phyloP scores from a whole-genome alignment of 2,113 vertebrate species.

The Siphamia tubifer region DNA sequence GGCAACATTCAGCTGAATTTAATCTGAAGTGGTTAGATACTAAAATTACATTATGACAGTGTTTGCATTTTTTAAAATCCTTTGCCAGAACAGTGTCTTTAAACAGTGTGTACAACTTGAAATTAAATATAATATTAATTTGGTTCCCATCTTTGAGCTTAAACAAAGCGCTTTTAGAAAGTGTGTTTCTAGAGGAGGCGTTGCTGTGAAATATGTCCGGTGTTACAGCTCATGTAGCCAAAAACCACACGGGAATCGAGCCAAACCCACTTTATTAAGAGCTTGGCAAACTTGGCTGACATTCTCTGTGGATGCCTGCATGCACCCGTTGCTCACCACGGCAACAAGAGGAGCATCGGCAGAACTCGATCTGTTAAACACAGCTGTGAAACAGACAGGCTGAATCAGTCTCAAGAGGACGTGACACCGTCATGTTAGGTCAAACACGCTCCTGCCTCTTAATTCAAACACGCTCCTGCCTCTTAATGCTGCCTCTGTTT shows the following conservation, averaged over 20 bases:
- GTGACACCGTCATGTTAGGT: neutral
- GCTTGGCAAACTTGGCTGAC: constrained; percentile 15
- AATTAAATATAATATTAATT: no score
- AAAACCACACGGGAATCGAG: neutral
- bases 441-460: neutral
- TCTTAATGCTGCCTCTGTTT: neutral
- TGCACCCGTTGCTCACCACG: neutral
- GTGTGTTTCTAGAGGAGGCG: neutral
- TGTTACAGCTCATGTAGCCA: neutral
- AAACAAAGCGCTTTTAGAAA: neutral
- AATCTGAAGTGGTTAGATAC: no score
- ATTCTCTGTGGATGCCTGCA: constrained; percentile 6
- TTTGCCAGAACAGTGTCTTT: no score
- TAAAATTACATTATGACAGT: no score
- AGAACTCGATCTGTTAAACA: neutral
- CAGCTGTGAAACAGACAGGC: neutral
- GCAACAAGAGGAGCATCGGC: constrained; percentile 15
- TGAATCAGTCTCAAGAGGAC: neutral
- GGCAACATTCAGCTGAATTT: no score
- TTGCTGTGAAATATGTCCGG: neutral
- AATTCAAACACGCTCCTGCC: neutral
- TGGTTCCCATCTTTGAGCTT: neutral
- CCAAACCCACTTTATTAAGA: constrained; percentile 21
- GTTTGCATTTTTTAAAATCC: no score
- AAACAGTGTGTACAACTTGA: no score